These are phyloP conservation scores for Synergus laeviventris DNA, from an alignment of 2,888 invertebrate genomes.

Conservation along the genomic window DNA sequence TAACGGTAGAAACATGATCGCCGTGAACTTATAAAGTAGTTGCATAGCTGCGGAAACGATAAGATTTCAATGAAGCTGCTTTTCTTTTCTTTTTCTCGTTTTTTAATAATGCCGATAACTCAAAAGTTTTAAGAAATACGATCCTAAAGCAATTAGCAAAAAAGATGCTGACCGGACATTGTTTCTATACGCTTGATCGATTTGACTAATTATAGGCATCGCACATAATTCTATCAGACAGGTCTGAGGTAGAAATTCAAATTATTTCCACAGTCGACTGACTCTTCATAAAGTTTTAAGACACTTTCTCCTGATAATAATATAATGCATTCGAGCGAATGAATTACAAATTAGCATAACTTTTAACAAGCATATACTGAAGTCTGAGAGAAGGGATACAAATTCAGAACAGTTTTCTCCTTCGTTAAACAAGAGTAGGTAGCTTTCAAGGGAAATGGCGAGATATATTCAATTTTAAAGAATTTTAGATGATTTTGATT, in stretches of 20 bases:
- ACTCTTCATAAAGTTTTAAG: neutral
- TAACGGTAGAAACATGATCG: conserved; percentile 31
- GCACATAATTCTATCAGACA: neutral
- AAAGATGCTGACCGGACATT: neutral
- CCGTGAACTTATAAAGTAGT: neutral
- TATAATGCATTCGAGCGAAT: neutral
- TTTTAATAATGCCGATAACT: neutral
- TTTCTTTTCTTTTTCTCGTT: neutral
- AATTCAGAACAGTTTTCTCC: neutral
- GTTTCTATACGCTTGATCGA: conserved; percentile 8
- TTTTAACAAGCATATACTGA: neutral
- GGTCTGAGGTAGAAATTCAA: conserved; percentile 25
- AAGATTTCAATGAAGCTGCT: conserved; percentile 2
- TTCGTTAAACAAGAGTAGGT: neutral
- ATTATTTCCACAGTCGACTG: conserved; percentile 22
- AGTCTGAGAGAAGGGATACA: no score
- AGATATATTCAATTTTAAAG: no score
- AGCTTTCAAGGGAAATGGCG: no score
- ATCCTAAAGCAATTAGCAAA: neutral
- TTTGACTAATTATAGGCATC: neutral
- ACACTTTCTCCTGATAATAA: neutral
- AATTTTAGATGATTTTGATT: no score
- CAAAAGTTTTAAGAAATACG: neutral
- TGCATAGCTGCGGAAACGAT: conserved; percentile 7
- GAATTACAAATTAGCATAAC: neutral